Evolutionary conservation across 2,888 invertebrate genomes (phyloP).

Genomic region (Syrphus vitripennis): DNA sequence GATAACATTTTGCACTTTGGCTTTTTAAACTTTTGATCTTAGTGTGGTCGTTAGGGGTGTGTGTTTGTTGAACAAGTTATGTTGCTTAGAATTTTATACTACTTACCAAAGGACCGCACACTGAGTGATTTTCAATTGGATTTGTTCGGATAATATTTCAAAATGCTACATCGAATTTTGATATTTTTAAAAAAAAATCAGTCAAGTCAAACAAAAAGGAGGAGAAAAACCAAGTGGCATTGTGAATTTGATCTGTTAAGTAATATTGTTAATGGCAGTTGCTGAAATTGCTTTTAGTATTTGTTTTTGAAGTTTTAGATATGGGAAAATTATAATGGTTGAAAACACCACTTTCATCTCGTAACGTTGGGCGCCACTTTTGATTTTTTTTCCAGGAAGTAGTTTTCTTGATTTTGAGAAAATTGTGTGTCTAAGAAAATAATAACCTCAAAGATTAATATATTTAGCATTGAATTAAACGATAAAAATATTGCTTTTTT

Average conservation of each 20-base stretch:
- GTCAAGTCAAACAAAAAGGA: not conserved
- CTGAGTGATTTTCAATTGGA: not conserved
- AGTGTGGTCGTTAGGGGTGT: not conserved
- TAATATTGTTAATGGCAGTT: not conserved
- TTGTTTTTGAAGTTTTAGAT: not conserved
- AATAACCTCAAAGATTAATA: too few species aligned
- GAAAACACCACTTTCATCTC: not conserved
- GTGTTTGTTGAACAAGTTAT: not conserved
- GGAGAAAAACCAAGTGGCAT: not conserved
- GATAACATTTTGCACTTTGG: not conserved
- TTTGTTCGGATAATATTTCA: not conserved
- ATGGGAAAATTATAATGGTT: not conserved
- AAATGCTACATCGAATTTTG: not conserved
- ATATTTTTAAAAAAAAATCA: not conserved
- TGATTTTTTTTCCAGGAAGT: not conserved
- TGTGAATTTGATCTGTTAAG: not conserved
- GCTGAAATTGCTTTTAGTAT: not conserved
- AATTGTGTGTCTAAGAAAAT: too few species aligned
- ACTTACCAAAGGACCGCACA: not conserved
- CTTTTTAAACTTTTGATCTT: not conserved
- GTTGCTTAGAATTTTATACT: not conserved
- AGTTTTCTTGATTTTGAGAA: too few species aligned
- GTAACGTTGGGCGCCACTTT: not conserved
- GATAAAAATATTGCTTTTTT: too few species aligned
- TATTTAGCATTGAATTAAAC: too few species aligned